Evolutionary conservation across 2,797 vertebrate genomes (phyloP), one percentile per base, ranked within the genome.

Genomic region (Helarctos malayanus): DNA sequence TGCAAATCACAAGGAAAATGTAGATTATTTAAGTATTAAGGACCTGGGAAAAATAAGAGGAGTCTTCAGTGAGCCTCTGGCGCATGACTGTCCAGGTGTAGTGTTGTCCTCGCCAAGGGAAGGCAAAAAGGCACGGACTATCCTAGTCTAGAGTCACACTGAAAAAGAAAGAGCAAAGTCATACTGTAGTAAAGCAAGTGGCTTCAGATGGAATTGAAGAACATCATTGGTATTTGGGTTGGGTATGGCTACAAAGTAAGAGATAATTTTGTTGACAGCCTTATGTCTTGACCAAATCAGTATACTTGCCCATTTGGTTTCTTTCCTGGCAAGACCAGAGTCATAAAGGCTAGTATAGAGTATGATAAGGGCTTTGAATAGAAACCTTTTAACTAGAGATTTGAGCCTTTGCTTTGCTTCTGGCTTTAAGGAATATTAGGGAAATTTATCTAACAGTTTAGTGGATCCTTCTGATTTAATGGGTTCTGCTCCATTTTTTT

Each of bases 401-500:
- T 16, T 65, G n/a, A 54, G 8, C 23, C 29, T 1, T 76, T 82
- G 69, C 29, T 95, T 61, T 93, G 35, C 41, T 86, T 90, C 14
- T 82, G 41, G 5, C 38, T 65, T 93, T 41, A 87, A 87, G 45
- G 23, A 65, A n/a, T 69, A 68, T 14, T 93, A 59, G 25, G n/a
- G 23, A 81, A 75, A 61, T 81, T 73, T 80, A 32, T 82, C 7
- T 54, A 63, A 69, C n/a, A 38, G 12, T 80, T 87, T 82, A 12
- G 12, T 69, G 27, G 23, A 73, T 93, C 68, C 85, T n/a, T 47
- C 59, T 76, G 57, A 93, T 93, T 92, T 41, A 61, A 25, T 59
- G 68, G 29, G 10, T 85, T 81, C 68, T 89, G 18, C 25, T 54
- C 29, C 80, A 85, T 76, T 93, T 94, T 83, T 94, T 83, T 61